These are phyloP conservation scores for Heliopora coerulea DNA, from an alignment of 92 coral and sea anemone species.

Conservation along the genomic window DNA sequence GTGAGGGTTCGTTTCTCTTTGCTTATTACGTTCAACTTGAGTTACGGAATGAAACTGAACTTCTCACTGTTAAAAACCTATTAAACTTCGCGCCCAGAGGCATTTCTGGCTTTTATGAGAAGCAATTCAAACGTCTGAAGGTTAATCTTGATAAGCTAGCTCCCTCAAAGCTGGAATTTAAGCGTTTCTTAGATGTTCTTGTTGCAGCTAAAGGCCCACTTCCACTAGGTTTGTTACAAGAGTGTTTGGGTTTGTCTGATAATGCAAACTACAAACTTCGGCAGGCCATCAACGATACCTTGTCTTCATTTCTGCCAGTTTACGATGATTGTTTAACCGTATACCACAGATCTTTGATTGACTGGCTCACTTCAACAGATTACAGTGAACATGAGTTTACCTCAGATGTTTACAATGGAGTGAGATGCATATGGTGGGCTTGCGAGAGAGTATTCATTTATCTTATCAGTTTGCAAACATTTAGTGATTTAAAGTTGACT, in stretches of 20 bases:
- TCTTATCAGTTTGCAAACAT: not conserved
- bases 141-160: constrained; percentile 5
- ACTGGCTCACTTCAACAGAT: constrained; percentile 35
- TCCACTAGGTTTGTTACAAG: constrained; percentile 35
- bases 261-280: constrained; percentile 20
- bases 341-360: constrained; percentile 44
- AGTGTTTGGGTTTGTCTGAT: constrained; percentile 22
- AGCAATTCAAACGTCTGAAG: constrained; percentile 28
- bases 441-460: constrained; percentile 6
- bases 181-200: constrained; percentile 34
- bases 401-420: constrained; percentile 8
- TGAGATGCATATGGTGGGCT: not conserved
- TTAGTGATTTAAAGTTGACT: not conserved
- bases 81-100: constrained; percentile 33
- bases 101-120: constrained; percentile 35
- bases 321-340: constrained; percentile 43
- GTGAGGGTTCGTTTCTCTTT: constrained; percentile 39
- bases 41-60: not conserved
- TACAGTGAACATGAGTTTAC: constrained; percentile 28
- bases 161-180: constrained; percentile 14
- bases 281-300: constrained; percentile 4
- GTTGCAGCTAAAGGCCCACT: constrained; percentile 34
- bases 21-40: constrained; percentile 28
- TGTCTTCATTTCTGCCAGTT: constrained; percentile 40
- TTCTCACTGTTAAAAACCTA: constrained; percentile 9